These are phyloP conservation scores for Anniella stebbinsi DNA, from an alignment of 2,797 vertebrate genomes.

Conservation along the genomic window DNA sequence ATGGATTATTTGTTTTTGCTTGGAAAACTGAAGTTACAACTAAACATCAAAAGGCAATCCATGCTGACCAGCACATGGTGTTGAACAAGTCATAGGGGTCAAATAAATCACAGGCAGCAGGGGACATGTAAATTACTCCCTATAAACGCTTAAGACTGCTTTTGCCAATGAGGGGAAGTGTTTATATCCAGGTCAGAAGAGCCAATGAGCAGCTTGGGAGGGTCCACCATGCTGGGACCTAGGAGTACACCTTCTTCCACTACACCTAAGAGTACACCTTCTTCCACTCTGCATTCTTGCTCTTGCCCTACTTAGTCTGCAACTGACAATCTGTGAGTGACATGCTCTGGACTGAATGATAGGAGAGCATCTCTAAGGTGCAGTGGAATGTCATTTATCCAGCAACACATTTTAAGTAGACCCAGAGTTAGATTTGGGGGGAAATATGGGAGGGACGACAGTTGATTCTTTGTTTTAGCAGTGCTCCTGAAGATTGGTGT, in stretches of 20 bases:
- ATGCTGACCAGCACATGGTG: not conserved
- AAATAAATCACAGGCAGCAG: not conserved
- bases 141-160: not conserved
- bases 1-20: no score
- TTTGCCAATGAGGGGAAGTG: not conserved
- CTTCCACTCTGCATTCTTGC: not conserved
- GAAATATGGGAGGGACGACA: no score
- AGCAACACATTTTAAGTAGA: no score
- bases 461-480: not conserved
- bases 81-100: not conserved
- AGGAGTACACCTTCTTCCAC: no score
- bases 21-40: no score
- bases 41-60: no score
- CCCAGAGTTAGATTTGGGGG: no score
- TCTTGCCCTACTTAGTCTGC: not conserved
- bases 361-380: not conserved
- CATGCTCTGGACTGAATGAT: not conserved
- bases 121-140: not conserved
- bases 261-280: no score
- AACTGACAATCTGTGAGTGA: not conserved
- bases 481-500: no score
- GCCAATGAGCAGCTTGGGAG: not conserved
- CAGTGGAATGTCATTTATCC: not conserved
- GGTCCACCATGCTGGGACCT: not conserved
- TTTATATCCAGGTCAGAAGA: no score